Percentiles rank a stretch among this genome's conserved stretches.
Evolutionary conservation across 2,888 invertebrate species (phyloP).

Genomic region (Bursaphelenchus okinawaensis): DNA sequence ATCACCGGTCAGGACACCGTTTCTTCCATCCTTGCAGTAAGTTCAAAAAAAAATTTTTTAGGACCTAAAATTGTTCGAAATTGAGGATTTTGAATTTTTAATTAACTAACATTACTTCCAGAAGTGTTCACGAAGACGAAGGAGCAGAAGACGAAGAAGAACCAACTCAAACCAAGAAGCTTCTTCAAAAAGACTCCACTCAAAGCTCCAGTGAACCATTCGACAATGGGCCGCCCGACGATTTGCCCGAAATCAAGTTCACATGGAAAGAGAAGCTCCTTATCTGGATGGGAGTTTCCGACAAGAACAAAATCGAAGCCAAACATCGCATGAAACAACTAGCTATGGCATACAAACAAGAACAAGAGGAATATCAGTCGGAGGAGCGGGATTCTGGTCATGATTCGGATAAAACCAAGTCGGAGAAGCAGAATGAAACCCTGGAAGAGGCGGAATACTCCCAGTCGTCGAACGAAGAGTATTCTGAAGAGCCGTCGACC

Average conservation of each 20-base stretch:
- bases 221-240: constrained; percentile 1
- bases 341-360: constrained; percentile 21
- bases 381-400: constrained; percentile 1
- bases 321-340: constrained; percentile 15
- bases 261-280: constrained; percentile 41
- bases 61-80: not conserved
- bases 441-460: constrained; percentile 28
- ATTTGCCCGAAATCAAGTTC: constrained; percentile 22
- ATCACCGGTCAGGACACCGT: constrained; percentile 26
- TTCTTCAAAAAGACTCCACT: not conserved
- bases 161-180: constrained; percentile 1
- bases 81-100: too few relatives aligned
- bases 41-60: not conserved
- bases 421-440: not conserved
- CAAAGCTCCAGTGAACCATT: not conserved
- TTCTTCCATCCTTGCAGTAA: constrained; percentile 28
- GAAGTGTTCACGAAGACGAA: constrained; percentile 21
- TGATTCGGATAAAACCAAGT: not conserved
- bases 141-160: constrained; percentile 24
- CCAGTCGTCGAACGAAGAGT: constrained; percentile 15
- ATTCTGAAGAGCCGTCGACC: constrained; percentile 20
- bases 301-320: constrained; percentile 30
- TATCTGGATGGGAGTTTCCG: constrained; percentile 49
- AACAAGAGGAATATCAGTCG: constrained; percentile 20
- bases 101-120: not conserved